Percentiles rank a stretch among this genome's conserved stretches.
These are phyloP conservation scores for Seriola dumerili DNA, from an alignment of 2,113 vertebrate genomes.

Conservation along the genomic window DNA sequence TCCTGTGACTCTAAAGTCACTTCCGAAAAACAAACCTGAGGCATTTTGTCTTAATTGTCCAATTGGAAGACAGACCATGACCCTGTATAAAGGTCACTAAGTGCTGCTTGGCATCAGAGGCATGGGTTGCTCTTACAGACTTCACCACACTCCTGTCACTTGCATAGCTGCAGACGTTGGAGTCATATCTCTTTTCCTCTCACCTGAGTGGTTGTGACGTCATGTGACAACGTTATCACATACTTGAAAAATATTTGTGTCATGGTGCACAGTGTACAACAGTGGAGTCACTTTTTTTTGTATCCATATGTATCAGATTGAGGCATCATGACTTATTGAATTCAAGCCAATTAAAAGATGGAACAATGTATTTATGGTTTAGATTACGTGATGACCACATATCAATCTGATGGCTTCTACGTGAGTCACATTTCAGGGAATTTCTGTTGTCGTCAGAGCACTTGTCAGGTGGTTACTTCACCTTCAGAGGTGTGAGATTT, in stretches of 20 bases:
- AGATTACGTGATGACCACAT: constrained; percentile 20
- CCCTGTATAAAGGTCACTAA: constrained; percentile 54
- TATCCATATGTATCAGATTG: constrained; percentile 5
- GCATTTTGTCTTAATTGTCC: constrained; percentile 2
- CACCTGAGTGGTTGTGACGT: constrained; percentile 25
- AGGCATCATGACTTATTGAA: neutral
- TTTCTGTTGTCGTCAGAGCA: constrained; percentile 61
- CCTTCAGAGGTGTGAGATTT: constrained; percentile 70
- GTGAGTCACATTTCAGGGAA: constrained; percentile 65
- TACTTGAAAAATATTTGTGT: constrained; percentile 13
- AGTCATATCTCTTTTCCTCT: constrained; percentile 31
- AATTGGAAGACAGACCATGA: neutral
- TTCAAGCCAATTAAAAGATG: neutral
- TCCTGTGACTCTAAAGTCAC: neutral
- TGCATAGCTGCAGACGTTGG: constrained; percentile 13
- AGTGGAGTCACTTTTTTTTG: neutral
- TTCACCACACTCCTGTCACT: constrained; percentile 41
- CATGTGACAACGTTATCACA: constrained; percentile 16
- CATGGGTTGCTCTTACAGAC: constrained; percentile 28
- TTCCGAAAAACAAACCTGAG: constrained; percentile 4
- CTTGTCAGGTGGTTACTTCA: constrained; percentile 41
- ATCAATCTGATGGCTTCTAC: constrained; percentile 17
- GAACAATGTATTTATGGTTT: neutral
- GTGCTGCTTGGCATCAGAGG: constrained; percentile 46
- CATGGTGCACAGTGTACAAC: neutral